Percentiles rank a stretch among this genome's conserved stretches.
These are phyloP conservation scores for Noctua janthe DNA, from an alignment of 2,888 invertebrate genomes.

Conservation along the genomic window DNA sequence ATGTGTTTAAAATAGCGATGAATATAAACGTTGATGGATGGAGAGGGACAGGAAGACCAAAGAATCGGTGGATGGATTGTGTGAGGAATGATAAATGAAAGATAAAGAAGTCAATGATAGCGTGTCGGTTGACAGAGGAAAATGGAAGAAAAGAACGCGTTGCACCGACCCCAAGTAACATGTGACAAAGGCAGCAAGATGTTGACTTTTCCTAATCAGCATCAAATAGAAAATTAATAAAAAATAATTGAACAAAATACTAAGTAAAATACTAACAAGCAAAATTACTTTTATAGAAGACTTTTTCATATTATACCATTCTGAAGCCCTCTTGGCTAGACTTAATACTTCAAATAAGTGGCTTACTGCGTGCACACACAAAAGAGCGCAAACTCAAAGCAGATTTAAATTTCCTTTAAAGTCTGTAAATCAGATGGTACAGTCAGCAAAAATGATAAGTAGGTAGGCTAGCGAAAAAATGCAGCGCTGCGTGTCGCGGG, in stretches of 20 bases:
- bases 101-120: too few species aligned
- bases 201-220: not conserved
- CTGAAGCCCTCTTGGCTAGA: not conserved
- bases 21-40: too few species aligned
- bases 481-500: not conserved
- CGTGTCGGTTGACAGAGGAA: too few species aligned
- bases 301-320: not conserved
- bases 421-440: slow-evolving; percentile 8
- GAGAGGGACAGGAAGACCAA: too few species aligned
- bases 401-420: slow-evolving; percentile 12
- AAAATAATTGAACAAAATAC: not conserved
- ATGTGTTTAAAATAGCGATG: too few species aligned
- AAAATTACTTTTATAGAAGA: not conserved
- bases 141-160: too few species aligned
- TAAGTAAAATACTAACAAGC: not conserved
- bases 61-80: too few species aligned
- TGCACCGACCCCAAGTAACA: too few species aligned
- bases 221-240: not conserved
- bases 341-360: slow-evolving; percentile 4
- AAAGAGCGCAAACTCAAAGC: slow-evolving; percentile 10
- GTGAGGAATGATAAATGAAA: too few species aligned
- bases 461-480: not conserved
- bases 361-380: not conserved
- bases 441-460: not conserved
- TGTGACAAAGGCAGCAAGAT: too few species aligned